Conservation (phyloP, 1,140 invertebrate species). For the Orius insidiosus region DNA sequence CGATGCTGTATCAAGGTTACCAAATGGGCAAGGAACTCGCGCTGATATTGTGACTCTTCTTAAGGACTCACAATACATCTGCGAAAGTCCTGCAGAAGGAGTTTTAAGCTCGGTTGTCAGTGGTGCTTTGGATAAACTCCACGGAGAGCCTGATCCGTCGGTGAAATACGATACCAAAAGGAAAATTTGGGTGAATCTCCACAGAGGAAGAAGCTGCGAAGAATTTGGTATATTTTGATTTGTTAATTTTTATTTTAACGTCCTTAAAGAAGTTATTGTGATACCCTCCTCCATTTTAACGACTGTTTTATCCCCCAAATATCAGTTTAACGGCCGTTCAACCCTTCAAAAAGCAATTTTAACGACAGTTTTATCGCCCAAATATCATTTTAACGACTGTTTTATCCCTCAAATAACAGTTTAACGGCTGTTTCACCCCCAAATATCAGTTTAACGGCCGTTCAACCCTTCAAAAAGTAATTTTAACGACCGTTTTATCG, state of each 20-base stretch:
- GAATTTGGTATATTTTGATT: constrained; percentile 39
- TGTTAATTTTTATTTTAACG: constrained; percentile 5
- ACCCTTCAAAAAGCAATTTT: no score
- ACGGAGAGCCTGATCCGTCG: constrained; percentile 76
- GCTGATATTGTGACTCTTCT: constrained; percentile 72
- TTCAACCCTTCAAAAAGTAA: no score
- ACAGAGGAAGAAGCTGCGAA: constrained; percentile 54
- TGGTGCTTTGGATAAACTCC: constrained; percentile 71
- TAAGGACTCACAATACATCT: constrained; percentile 71
- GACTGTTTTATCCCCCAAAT: no score
- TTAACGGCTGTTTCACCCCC: no score
- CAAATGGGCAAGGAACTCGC: constrained; percentile 84
- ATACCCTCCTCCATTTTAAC: no score
- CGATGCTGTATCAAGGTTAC: constrained; percentile 79
- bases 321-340: no score
- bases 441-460: no score
- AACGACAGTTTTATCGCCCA: no score
- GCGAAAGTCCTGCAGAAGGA: constrained; percentile 48
- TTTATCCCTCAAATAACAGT: no score
- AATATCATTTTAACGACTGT: no score
- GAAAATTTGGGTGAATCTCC: constrained; percentile 83
- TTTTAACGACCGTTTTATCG: no score
- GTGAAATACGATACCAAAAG: constrained; percentile 75
- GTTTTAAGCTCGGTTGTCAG: constrained; percentile 70
- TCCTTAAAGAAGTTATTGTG: no score